A percentile compares a stretch with the other conserved stretches of the same genome.
Evolutionary conservation across 1,140 invertebrate species (phyloP).

Genomic region (Oryzaephilus surinamensis): DNA sequence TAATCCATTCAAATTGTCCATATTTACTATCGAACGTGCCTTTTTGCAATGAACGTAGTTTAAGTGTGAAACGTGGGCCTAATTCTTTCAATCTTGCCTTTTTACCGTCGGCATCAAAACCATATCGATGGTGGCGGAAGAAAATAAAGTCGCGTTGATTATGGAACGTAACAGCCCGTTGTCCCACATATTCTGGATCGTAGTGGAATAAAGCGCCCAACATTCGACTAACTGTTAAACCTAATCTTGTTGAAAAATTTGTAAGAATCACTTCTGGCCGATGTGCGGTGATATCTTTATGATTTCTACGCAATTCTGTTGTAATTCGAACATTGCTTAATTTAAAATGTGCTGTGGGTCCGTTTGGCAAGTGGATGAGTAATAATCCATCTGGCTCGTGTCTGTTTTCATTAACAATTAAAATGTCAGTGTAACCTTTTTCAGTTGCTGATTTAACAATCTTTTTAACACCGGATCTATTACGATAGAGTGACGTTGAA

Average conservation of each 20-base stretch:
- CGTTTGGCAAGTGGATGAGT: conserved; percentile 87
- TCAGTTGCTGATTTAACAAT: conserved; percentile 73
- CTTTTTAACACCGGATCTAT: conserved; percentile 84
- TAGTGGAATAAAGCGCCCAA: conserved; percentile 94
- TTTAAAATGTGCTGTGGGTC: conserved; percentile 87
- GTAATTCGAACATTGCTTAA: conserved; percentile 73
- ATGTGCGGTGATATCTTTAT: conserved; percentile 71
- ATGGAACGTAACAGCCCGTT: conserved; percentile 92
- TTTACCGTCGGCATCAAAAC: conserved; percentile 76
- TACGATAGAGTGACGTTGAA: conserved; percentile 64
- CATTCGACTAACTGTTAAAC: conserved; percentile 83
- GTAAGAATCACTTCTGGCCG: conserved; percentile 93
- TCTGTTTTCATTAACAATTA: conserved; percentile 89
- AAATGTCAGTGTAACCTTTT: conserved; percentile 77
- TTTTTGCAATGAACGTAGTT: conserved; percentile 84
- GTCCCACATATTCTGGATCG: conserved; percentile 86
- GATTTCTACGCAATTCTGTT: conserved; percentile 62
- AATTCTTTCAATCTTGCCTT: conserved; percentile 82
- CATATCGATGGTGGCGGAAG: conserved; percentile 87
- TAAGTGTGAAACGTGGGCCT: conserved; percentile 91
- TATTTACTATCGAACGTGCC: conserved; percentile 95
- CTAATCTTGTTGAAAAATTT: conserved; percentile 92
- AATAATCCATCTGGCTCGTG: conserved; percentile 86
- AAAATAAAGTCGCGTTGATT: conserved; percentile 99
- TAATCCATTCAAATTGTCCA: conserved; percentile 95